Conservation (phyloP, 2,797 vertebrate species). For the Discoglossus pictus region DNA sequence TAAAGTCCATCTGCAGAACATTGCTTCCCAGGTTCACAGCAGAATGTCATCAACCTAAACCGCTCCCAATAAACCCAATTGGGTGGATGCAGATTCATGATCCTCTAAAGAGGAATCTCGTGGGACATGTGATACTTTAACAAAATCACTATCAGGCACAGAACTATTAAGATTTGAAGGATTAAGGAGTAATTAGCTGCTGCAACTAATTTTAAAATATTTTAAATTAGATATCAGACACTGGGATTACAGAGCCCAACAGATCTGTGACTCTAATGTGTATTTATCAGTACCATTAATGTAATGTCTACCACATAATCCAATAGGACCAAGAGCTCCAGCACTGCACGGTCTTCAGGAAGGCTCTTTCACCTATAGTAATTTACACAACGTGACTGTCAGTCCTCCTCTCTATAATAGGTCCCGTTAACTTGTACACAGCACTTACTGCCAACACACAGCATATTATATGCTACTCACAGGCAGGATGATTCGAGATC, state of each 20-base stretch:
- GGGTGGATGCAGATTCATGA: not conserved
- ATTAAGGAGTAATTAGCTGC: slow-evolving; percentile 30
- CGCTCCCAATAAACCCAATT: not conserved
- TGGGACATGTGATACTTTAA: not conserved
- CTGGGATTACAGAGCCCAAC: slow-evolving; percentile 3
- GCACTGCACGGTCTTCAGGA: not conserved
- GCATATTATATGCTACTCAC: too few species aligned
- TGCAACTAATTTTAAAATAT: slow-evolving; percentile 18
- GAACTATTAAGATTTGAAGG: slow-evolving; percentile 43
- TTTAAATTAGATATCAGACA: slow-evolving; percentile 1
- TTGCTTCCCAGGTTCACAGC: not conserved
- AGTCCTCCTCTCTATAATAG: slow-evolving; percentile 2
- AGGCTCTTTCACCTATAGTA: slow-evolving; percentile 54
- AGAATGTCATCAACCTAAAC: slow-evolving; percentile 48
- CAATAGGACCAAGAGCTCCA: slow-evolving; percentile 4
- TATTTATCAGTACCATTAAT: slow-evolving; percentile 51
- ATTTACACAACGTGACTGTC: slow-evolving; percentile 53
- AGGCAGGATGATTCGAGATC: too few species aligned
- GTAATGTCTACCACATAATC: slow-evolving; percentile 14
- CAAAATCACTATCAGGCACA: slow-evolving; percentile 50
- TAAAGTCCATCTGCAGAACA: slow-evolving; percentile 1
- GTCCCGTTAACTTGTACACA: slow-evolving; percentile 7
- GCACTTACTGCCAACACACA: slow-evolving; percentile 62
- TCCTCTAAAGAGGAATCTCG: slow-evolving; percentile 45
- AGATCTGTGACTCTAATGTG: not conserved